Conservation (phyloP, 1,140 invertebrate species). For the Geopemphigus sp. region DNA sequence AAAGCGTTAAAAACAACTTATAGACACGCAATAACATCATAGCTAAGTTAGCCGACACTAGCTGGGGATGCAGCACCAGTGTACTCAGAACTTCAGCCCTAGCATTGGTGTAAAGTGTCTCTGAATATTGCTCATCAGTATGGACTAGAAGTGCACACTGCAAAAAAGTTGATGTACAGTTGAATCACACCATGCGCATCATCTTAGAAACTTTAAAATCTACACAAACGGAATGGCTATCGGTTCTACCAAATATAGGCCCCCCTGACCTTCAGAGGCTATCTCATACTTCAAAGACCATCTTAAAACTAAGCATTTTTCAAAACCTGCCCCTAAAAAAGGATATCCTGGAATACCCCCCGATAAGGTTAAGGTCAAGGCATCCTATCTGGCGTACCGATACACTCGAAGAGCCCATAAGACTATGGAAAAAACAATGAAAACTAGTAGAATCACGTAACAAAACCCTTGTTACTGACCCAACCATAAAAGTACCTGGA, state of each 20-base stretch:
- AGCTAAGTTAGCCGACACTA: conserved; percentile 6
- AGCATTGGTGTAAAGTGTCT: not conserved
- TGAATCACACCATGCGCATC: conserved; percentile 26
- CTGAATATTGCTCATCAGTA: conserved; percentile 32
- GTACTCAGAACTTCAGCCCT: not conserved
- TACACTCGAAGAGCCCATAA: not conserved
- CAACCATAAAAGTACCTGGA: conserved; percentile 33
- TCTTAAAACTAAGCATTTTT: conserved; percentile 2
- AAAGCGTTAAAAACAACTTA: conserved; percentile 18
- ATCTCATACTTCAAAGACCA: not conserved
- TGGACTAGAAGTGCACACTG: conserved; percentile 22
- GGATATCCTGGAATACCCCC: not conserved
- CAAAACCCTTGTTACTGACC: conserved; percentile 15
- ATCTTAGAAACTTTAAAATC: conserved; percentile 41
- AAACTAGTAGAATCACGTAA: not conserved
- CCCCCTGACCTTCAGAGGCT: not conserved
- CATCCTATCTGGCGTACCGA: not conserved
- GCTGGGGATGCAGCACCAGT: not conserved
- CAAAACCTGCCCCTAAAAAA: not conserved
- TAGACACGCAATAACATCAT: conserved; percentile 19
- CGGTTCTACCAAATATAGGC: conserved; percentile 24
- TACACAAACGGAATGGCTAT: conserved; percentile 24
- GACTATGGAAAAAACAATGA: conserved; percentile 25
- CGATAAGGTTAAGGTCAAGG: not conserved
- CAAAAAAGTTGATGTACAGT: conserved; percentile 32